Evolutionary conservation across 2,797 vertebrate species (phyloP), one percentile per base, ranked within the genome.

Genomic region (Labroides dimidiatus): DNA sequence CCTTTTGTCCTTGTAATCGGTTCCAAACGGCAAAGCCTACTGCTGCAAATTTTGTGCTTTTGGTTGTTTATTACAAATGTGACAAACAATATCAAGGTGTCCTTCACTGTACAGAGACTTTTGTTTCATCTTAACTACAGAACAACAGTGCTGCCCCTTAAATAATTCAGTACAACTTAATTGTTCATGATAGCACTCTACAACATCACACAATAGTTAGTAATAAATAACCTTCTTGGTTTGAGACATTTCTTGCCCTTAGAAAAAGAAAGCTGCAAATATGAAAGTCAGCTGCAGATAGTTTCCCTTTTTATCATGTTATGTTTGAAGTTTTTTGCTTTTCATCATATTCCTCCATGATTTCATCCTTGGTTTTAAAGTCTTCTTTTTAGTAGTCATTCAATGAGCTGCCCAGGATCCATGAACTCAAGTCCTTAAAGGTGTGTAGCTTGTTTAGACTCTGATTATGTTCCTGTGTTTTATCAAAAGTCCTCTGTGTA

Each of bases 11-110:
- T 17, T 41, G 30, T 19, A 21, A 51, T 36, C 6, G 14, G 11
- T 37, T 65, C 9, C 55, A 47, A 24, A 23, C 23, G 6, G 39
- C 39, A 49, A 55, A 44, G 58, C 70, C 14, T n/a, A 20, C 51
- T 12, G 37, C 39, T 15, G 61, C 57, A 63, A 24, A 45, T 64
- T 19, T 48, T 73, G 65, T 79, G 53, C 48, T 47, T 64, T 72
- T 73, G 37, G 62, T 55, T 72, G 42, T 90, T 91, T 89, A 91
- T 89, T 89, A 82, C 47, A 90, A 91, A 50, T 21, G 47, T 78
- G 77, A 89, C 83, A 88, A 69, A 81, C 84, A 77, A 69, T 77
- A 80, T 85, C 63, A 81, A 69, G 64, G 44, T 74, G 51, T 75
- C 84, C 47, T 72, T 80, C 37, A 78, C 75, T 78, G 68, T 78